phyloP scores from a whole-genome alignment of 2,888 invertebrate genomes.

The Calameuta pallipes region DNA sequence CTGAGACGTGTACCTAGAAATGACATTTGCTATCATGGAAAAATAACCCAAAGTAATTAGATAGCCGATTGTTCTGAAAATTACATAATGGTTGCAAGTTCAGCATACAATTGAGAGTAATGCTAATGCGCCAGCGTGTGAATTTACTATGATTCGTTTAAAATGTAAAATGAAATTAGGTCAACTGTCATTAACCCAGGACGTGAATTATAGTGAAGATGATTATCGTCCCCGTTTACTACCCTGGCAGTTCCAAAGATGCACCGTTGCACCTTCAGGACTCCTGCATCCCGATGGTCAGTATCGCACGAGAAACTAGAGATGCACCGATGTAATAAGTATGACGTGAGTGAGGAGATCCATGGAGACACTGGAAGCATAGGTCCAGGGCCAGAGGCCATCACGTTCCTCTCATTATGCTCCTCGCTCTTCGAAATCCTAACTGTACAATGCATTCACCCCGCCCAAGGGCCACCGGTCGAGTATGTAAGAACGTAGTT shows the following conservation, averaged over 20 bases:
- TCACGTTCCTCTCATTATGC: constrained; percentile 60
- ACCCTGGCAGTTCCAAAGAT: background rate
- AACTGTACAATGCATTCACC: constrained; percentile 58
- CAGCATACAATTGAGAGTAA: background rate
- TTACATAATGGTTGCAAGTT: background rate
- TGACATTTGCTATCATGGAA: background rate
- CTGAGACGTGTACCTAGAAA: background rate
- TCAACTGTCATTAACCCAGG: background rate
- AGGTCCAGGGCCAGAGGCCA: constrained; percentile 53
- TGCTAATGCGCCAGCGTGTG: background rate
- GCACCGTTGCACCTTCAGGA: background rate
- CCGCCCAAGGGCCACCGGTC: constrained; percentile 50
- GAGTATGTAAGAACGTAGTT: constrained; percentile 21
- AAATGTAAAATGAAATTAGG: background rate
- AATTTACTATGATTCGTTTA: background rate
- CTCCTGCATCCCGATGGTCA: background rate
- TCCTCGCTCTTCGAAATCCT: constrained; percentile 50
- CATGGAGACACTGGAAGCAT: background rate
- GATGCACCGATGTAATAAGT: background rate
- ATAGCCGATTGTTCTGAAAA: background rate
- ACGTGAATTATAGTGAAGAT: background rate
- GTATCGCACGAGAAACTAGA: background rate
- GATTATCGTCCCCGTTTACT: background rate
- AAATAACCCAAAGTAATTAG: background rate
- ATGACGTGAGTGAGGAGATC: background rate